phyloP scores from a whole-genome alignment of 2,888 invertebrate species.

The Branchellion lobata region DNA sequence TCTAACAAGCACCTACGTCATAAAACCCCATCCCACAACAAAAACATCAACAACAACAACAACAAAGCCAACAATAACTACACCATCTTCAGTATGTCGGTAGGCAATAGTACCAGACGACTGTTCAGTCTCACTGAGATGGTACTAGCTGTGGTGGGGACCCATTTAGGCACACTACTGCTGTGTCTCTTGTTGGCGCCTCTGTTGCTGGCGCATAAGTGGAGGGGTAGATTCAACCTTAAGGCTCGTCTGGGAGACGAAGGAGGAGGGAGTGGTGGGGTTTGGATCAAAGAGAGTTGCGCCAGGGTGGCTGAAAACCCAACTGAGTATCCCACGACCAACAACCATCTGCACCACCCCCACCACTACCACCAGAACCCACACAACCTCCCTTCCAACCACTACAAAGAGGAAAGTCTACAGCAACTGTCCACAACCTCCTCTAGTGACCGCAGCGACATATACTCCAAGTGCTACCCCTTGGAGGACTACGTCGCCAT shows the following conservation, averaged over 20 bases:
- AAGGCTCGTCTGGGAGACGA: not conserved
- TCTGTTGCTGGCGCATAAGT: conserved; percentile 17
- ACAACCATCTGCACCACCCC: conserved; percentile 1
- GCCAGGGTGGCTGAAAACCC: conserved; percentile 20
- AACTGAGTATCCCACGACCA: not conserved
- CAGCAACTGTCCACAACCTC: conserved; percentile 11
- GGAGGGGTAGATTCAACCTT: conserved; percentile 12
- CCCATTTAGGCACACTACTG: conserved; percentile 59
- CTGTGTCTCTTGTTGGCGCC: conserved; percentile 56
- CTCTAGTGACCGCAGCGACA: conserved; percentile 26
- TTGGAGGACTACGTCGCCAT: too few relatives aligned
- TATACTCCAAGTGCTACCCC: conserved; percentile 5
- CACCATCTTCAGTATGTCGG: conserved; percentile 27
- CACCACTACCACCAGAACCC: not conserved
- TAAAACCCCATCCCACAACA: not conserved
- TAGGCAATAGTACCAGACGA: conserved; percentile 45
- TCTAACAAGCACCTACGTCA: too few relatives aligned
- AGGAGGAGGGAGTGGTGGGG: not conserved
- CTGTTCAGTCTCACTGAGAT: conserved; percentile 58
- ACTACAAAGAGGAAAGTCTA: not conserved
- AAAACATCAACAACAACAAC: conserved; percentile 3
- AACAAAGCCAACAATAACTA: conserved; percentile 21
- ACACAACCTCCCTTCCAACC: not conserved
- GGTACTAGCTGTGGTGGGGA: conserved; percentile 60
- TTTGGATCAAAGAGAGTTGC: conserved; percentile 14